Percentiles rank a stretch among this genome's conserved stretches.
Conservation (phyloP, 2,888 invertebrate genomes). For the Mayetiola destructor region DNA sequence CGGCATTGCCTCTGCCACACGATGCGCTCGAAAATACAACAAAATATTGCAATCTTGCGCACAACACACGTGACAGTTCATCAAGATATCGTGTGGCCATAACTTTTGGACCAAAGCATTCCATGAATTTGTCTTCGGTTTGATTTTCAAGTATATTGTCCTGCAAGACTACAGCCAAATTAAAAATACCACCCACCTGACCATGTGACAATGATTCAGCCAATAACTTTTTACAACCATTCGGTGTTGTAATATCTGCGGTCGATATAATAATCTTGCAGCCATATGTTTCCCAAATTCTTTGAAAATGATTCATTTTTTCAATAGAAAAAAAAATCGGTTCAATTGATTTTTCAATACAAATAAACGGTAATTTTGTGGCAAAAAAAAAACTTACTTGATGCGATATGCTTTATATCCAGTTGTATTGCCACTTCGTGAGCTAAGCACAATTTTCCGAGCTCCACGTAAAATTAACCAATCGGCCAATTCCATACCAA, state of each 20-base stretch:
- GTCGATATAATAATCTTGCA: conserved; percentile 52
- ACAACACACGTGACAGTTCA: conserved; percentile 42
- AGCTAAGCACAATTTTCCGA: conserved; percentile 60
- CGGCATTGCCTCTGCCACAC: conserved; percentile 84
- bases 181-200: conserved; percentile 72
- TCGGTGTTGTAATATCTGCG: conserved; percentile 51
- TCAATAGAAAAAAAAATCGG: background rate
- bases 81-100: conserved; percentile 65
- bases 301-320: conserved; percentile 23
- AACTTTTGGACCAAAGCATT: conserved; percentile 63
- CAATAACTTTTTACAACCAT: conserved; percentile 57
- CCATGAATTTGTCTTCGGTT: conserved; percentile 49
- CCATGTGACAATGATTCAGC: conserved; percentile 47
- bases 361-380: background rate
- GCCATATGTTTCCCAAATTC: conserved; percentile 57
- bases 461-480: conserved; percentile 77
- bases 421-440: conserved; percentile 60
- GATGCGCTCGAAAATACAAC: conserved; percentile 85
- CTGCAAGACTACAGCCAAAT: conserved; percentile 67
- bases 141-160: conserved; percentile 69
- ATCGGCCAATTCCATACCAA: conserved; percentile 76
- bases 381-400: conserved; percentile 33
- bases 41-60: conserved; percentile 51
- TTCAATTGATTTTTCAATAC: background rate
- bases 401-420: conserved; percentile 70